Conservation (phyloP, 2,113 vertebrate species). For the Scatophagus argus region DNA sequence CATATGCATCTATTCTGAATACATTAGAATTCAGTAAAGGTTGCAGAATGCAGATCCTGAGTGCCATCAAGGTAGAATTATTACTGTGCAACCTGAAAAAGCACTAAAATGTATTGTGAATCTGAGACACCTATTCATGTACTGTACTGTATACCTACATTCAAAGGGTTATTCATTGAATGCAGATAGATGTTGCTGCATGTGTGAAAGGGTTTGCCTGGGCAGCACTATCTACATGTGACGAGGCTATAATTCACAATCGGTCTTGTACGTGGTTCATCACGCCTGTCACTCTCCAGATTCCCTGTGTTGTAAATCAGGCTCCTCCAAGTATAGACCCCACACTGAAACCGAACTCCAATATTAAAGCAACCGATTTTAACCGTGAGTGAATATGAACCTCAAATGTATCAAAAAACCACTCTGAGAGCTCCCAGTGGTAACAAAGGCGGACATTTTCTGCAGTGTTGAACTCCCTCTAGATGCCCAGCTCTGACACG, state of each 20-base stretch:
- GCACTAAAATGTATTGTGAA: background rate
- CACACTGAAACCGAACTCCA: conserved; percentile 2
- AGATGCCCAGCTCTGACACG: conserved; percentile 19
- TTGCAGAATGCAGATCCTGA: background rate
- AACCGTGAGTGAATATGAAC: background rate
- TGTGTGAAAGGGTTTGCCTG: background rate
- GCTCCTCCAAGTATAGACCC: background rate
- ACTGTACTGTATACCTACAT: background rate
- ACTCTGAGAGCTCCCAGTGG: background rate
- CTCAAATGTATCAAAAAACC: background rate
- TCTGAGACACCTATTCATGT: background rate
- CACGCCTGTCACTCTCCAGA: conserved; percentile 9
- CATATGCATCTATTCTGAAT: background rate
- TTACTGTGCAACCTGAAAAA: background rate
- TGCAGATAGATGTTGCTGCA: background rate
- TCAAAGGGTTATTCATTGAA: background rate
- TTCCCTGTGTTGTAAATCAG: conserved; percentile 29
- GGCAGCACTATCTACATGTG: background rate
- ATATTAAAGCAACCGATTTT: conserved; percentile 7
- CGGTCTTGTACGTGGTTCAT: background rate
- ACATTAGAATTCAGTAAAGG: background rate
- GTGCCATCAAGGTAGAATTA: background rate
- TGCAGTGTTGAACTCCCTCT: background rate
- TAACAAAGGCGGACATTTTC: conserved; percentile 5
- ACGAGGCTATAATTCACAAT: conserved; percentile 26